Conservation (phyloP, 2,888 invertebrate species). For the Microplitis manilae region DNA sequence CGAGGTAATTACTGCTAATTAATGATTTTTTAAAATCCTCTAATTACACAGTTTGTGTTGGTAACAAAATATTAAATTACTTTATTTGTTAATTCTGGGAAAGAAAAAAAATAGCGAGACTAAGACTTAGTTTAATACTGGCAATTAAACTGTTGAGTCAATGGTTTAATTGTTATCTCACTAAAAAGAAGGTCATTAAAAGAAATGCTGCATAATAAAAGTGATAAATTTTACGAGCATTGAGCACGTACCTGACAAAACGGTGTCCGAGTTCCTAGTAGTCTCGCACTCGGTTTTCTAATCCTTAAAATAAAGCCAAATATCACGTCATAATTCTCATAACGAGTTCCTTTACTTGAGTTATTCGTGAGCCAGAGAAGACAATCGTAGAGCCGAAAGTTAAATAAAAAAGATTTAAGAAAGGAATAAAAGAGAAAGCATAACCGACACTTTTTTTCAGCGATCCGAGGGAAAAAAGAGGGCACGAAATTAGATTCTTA, state of each 20-base stretch:
- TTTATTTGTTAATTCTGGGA: neutral
- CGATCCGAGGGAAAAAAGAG: constrained; percentile 20
- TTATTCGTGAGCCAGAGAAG: neutral
- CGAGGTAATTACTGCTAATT: too few species aligned
- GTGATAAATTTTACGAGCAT: neutral
- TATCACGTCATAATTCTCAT: too few species aligned
- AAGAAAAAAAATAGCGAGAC: neutral
- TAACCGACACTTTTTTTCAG: neutral
- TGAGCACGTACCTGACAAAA: constrained; percentile 9
- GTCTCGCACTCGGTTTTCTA: neutral
- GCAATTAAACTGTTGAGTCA: constrained; percentile 12
- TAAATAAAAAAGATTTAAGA: neutral
- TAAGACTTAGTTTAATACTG: neutral
- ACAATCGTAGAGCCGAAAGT: neutral
- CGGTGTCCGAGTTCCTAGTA: neutral
- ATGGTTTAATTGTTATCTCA: constrained; percentile 23
- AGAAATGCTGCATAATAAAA: neutral
- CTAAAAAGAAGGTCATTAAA: neutral
- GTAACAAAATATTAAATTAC: neutral
- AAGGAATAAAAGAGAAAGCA: neutral
- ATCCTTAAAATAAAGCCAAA: neutral
- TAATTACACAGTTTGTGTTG: neutral
- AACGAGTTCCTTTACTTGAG: too few species aligned
- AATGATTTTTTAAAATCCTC: too few species aligned
- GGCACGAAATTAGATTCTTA: constrained; percentile 12